phyloP scores from a whole-genome alignment of 64 coral and sea anemone genomes.

The Montipora cactus region DNA sequence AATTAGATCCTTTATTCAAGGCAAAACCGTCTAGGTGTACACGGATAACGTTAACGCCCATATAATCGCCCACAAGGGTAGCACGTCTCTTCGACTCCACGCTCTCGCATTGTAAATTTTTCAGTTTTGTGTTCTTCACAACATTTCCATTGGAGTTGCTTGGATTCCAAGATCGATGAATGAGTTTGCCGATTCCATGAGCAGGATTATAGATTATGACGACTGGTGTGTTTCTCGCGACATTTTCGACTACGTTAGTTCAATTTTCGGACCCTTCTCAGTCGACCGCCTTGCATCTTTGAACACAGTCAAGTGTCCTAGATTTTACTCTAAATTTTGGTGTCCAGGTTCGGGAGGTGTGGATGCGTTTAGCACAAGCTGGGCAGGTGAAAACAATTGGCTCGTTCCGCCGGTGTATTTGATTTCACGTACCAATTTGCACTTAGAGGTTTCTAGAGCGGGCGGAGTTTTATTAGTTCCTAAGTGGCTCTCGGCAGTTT shows the following conservation, averaged over 20 bases:
- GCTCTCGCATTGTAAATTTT: constrained; percentile 58
- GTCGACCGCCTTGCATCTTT: constrained; percentile 62
- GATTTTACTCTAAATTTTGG: constrained; percentile 69
- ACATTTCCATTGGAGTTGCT: constrained; percentile 46
- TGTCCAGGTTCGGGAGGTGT: constrained; percentile 40
- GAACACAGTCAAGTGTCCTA: constrained; percentile 27
- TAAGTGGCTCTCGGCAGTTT: constrained; percentile 4
- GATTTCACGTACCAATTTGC: constrained; percentile 1
- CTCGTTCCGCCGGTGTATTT: constrained; percentile 35
- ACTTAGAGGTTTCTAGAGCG: not conserved
- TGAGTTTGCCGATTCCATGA: constrained; percentile 56
- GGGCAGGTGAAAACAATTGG: constrained; percentile 46
- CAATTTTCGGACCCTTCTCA: constrained; percentile 47
- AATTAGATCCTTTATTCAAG: constrained; percentile 13
- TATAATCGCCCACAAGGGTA: constrained; percentile 51
- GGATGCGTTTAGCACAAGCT: constrained; percentile 30
- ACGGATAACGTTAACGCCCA: constrained; percentile 42
- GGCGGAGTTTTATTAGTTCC: not conserved
- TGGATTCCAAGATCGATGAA: constrained; percentile 63
- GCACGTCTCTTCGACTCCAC: constrained; percentile 58
- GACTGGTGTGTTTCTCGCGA: constrained; percentile 34
- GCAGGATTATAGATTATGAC: constrained; percentile 63
- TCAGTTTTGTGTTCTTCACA: constrained; percentile 23
- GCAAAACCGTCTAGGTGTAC: constrained; percentile 55
- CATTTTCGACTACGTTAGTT: constrained; percentile 39